Evolutionary conservation across 2,888 invertebrate species (phyloP), one percentile per base, ranked within the genome.

Genomic region (Calameuta pallipes): DNA sequence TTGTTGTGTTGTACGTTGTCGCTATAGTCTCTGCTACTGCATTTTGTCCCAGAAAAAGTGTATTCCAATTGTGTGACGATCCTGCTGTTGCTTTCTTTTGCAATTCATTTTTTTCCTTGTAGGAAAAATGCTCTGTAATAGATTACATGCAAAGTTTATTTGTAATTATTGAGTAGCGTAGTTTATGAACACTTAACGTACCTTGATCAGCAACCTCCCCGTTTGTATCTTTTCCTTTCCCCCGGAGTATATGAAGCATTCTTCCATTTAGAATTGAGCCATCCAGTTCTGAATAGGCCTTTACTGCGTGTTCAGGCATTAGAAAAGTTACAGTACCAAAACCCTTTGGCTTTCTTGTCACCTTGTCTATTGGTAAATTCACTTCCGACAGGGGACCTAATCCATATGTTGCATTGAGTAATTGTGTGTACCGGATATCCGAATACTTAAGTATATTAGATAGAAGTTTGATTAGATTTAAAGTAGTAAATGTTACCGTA

Each of bases 51-150:
- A 99, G 92, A 90, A 99, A 99, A 75, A 99, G 91, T 0, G 97
- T 95, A 92, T 99, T 99, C 99, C 99, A 99, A 90, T 98, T 99
- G 90, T 97, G 96, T 0, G 97, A 94, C 0, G 95, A 95, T 76
- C 95, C 95, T 9, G 95, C 96, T 87, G 94, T 94, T 34, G 94
- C 93, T 91, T 98, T 98, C 82, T 95, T 92, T 89, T 96, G 94
- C 77, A 95, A 93, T 6, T 94, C 94, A 88, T 97, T 98, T 90
- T 97, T 97, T 88, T 96, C 94, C 89, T 98, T 98, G 91, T 94
- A 98, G 33, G 95, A 94, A 0, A 96, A 92, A 0, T 94, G 93
- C 79, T 95, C 95, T 94, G 90, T 31, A 92, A 92, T 85, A 71
- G 23, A 56, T 56, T 23, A 56, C 56, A 56, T 56, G 23, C 41